Evolutionary conservation across 2,797 vertebrate genomes (phyloP).

Genomic region (Anableps anableps): DNA sequence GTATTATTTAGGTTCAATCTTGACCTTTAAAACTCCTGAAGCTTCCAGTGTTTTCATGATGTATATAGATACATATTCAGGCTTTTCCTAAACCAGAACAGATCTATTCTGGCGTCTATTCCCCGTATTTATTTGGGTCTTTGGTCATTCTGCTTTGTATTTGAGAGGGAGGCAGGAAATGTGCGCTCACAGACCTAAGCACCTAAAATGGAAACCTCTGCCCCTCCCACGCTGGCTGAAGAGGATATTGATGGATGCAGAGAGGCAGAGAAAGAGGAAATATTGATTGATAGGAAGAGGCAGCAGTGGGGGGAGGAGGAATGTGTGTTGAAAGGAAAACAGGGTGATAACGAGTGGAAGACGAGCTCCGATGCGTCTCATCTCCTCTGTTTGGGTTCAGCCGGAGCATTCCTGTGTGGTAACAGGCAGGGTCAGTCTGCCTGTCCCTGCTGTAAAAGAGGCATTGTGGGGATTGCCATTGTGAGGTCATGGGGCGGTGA

Average conservation of each 20-base stretch:
- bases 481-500: constrained; percentile 76
- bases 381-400: constrained; percentile 45
- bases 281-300: constrained; percentile 60
- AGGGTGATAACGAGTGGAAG: constrained; percentile 16
- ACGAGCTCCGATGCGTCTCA: constrained; percentile 3
- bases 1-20: neutral
- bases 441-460: constrained; percentile 36
- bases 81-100: neutral
- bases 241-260: constrained; percentile 61
- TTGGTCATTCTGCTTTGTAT: constrained; percentile 22
- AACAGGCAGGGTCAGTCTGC: constrained; percentile 30
- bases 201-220: constrained; percentile 61
- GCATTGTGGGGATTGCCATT: constrained; percentile 70
- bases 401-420: constrained; percentile 49
- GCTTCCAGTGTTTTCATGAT: neutral
- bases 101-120: neutral
- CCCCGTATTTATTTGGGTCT: constrained; percentile 12
- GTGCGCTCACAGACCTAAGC: constrained; percentile 22
- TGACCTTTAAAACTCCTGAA: neutral
- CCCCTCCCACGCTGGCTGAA: constrained; percentile 43
- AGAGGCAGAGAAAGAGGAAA: constrained; percentile 39
- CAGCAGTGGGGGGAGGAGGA: constrained; percentile 5
- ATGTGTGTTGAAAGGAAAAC: neutral
- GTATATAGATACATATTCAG: too few species aligned
- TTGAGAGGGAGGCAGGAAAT: constrained; percentile 24